A percentile compares a stretch with the other conserved stretches of the same genome.
Evolutionary conservation across 2,113 vertebrate genomes (phyloP).

Genomic region (Cnemophilus loriae): DNA sequence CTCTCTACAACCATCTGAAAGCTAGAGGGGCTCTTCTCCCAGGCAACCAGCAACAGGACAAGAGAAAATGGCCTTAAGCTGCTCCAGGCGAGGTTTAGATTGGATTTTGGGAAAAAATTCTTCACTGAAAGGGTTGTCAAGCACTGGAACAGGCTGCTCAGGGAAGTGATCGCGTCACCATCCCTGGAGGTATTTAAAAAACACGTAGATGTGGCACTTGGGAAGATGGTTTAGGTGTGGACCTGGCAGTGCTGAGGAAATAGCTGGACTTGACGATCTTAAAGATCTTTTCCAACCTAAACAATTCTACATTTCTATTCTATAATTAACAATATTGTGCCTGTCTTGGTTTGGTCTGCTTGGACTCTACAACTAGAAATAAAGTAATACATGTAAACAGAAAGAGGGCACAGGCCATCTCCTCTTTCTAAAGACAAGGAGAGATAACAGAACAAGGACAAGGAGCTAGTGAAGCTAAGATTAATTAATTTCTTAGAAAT

Average conservation of each 20-base stretch:
- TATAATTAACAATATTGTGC: background rate
- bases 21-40: background rate
- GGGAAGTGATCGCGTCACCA: background rate
- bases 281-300: background rate
- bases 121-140: background rate
- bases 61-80: background rate
- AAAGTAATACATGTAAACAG: background rate
- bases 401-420: background rate
- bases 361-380: background rate
- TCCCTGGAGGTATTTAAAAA: background rate
- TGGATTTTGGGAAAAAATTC: background rate
- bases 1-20: background rate
- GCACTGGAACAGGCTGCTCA: background rate
- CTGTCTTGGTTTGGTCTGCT: background rate
- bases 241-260: background rate
- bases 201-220: background rate
- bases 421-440: background rate
- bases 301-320: background rate
- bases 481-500: background rate
- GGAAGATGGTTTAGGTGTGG: background rate
- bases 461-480: background rate
- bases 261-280: background rate
- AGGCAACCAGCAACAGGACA: background rate
- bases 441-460: background rate
- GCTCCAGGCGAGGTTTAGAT: background rate